Evolutionary conservation across 2,888 invertebrate genomes (phyloP).

Genomic region (Amphiduros pacificus): DNA sequence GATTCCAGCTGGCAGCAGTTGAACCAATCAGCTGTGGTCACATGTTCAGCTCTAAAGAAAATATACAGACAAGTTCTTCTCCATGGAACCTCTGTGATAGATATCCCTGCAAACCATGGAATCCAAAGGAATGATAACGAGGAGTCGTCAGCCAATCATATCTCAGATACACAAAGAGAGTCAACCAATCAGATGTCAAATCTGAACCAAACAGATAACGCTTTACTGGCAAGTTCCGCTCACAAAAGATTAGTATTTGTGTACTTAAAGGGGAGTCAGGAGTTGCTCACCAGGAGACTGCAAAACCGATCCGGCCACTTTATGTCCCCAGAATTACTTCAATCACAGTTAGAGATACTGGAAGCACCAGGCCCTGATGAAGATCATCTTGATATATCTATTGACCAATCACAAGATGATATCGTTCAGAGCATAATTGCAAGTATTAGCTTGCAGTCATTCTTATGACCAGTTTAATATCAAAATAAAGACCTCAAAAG

Average conservation of each 20-base stretch:
- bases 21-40: conserved; percentile 23
- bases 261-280: conserved; percentile 11
- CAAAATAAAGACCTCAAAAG: no score
- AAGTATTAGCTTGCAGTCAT: no score
- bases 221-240: background rate
- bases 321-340: conserved; percentile 41
- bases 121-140: no score
- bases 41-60: conserved; percentile 56
- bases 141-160: background rate
- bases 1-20: no score
- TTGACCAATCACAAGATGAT: no score
- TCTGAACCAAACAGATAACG: background rate
- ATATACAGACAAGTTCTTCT: conserved; percentile 44
- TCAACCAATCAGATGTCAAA: background rate
- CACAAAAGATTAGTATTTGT: conserved; percentile 13
- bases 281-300: conserved; percentile 35
- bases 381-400: no score
- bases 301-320: conserved; percentile 40
- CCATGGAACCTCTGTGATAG: conserved; percentile 19
- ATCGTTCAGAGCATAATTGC: no score
- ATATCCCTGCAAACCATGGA: no score
- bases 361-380: conserved; percentile 28
- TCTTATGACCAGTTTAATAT: no score
- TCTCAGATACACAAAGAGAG: conserved; percentile 7
- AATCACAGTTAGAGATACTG: conserved; percentile 44